These are phyloP conservation scores for Antheraea pernyi DNA, from an alignment of 1,140 invertebrate species.

Conservation along the genomic window DNA sequence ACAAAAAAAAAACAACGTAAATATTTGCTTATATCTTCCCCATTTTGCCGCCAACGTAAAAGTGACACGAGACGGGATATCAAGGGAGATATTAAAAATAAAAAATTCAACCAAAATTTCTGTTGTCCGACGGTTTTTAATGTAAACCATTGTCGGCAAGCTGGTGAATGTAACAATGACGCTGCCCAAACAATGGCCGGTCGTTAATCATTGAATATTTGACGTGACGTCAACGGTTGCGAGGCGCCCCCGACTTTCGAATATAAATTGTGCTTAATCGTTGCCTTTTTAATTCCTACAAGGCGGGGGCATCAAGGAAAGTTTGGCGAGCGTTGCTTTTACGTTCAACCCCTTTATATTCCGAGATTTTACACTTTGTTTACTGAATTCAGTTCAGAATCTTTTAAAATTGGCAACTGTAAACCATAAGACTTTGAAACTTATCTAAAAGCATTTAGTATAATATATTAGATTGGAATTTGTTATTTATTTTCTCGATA, in stretches of 20 bases:
- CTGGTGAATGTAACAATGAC: conserved; percentile 39
- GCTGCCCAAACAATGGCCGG: conserved; percentile 37
- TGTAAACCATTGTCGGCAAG: conserved; percentile 26
- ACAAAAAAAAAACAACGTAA: conserved; percentile 49
- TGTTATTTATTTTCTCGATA: too few species aligned
- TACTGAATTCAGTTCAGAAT: too few species aligned
- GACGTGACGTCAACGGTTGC: conserved; percentile 38
- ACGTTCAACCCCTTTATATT: conserved; percentile 2
- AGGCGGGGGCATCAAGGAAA: neutral
- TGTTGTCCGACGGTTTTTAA: conserved; percentile 32
- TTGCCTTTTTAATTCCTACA: conserved; percentile 5
- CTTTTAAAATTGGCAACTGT: too few species aligned
- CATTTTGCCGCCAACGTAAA: conserved; percentile 38
- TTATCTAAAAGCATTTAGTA: too few species aligned
- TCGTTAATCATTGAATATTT: conserved; percentile 49
- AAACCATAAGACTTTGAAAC: too few species aligned
- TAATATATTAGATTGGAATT: too few species aligned
- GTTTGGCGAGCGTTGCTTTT: neutral
- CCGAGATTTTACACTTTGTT: neutral
- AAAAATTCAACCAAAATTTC: conserved; percentile 21
- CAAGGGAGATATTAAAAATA: conserved; percentile 56
- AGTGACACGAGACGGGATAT: conserved; percentile 45
- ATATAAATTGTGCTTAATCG: conserved; percentile 34
- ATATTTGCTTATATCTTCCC: conserved; percentile 54
- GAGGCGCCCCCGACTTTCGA: conserved; percentile 8